A percentile compares a stretch with the other conserved stretches of the same genome.
Conservation (phyloP, 2,888 invertebrate genomes). For the Thera obeliscata region DNA sequence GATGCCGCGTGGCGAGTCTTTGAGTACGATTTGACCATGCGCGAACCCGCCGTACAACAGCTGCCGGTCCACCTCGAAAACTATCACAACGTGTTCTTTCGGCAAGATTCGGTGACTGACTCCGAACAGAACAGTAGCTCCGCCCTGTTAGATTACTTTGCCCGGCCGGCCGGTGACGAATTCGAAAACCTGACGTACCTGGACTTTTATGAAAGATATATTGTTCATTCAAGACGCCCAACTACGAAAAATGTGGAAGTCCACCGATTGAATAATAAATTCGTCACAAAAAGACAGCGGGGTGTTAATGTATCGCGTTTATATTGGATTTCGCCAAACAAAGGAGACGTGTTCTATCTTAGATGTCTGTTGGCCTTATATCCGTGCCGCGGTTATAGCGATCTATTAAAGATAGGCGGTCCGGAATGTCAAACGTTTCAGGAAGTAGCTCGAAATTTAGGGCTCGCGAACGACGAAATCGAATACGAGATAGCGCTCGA, state of each 20-base stretch:
- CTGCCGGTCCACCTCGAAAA: slow-evolving; percentile 10
- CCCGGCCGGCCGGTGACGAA: slow-evolving; percentile 16
- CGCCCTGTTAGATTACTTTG: slow-evolving; percentile 14
- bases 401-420: no score
- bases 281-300: slow-evolving; percentile 17
- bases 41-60: slow-evolving; percentile 19
- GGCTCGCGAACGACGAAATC: no score
- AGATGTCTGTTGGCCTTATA: no score
- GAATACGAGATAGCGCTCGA: no score
- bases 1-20: slow-evolving; percentile 22
- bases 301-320: slow-evolving; percentile 16
- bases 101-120: slow-evolving; percentile 1
- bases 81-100: slow-evolving; percentile 15
- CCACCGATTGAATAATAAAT: slow-evolving; percentile 11
- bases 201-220: slow-evolving; percentile 19
- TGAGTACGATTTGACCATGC: slow-evolving; percentile 17
- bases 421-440: no score
- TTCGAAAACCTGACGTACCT: slow-evolving; percentile 9
- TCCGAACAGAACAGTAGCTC: not conserved
- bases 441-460: no score
- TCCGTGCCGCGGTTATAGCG: no score
- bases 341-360: slow-evolving; percentile 29
- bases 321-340: slow-evolving; percentile 24
- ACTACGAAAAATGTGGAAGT: slow-evolving; percentile 6
- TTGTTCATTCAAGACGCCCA: slow-evolving; percentile 12